Base-by-base conservation (phyloP, 2,113 vertebrate species). In the Antennarius striatus region DNA sequence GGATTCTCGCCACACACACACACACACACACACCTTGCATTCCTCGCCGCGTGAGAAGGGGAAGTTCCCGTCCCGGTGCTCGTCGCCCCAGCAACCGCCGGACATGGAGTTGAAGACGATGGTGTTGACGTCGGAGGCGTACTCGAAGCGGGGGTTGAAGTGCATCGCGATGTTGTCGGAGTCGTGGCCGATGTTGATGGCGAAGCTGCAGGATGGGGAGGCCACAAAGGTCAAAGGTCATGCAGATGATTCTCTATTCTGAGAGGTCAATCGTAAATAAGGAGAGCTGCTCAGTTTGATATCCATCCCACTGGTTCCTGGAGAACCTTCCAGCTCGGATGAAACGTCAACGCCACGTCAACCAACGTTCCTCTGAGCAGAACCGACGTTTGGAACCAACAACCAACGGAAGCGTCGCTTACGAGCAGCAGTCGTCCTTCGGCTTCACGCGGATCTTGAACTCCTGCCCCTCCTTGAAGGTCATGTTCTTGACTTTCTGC, bases 101-200 rank as follows among this genome's bases (percentile, higher is more conserved):
- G 80, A 83, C 45, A 42, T 1, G 6, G 89, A 88, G 80, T 94
- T 94, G 56, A 75, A 89, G 28, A 91, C 57, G 3, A 94, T 84
- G 67, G 6, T 11, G 51, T 77, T 77, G 45, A 0, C 1, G 51
- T 87, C 91, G 0, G 61, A 43, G 0, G 10, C 1, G 0, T 0
- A 0, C 12, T 79, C 66, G 5, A 93, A 93, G 5, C 92, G 91
- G 0, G 91, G 90, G 75, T 92, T 93, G 63, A 94, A 90, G 84
- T 93, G 92, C 64, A 94, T 29, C 0, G 92, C 91, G 0, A 93
- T 60, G 66, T 89, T 80, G 0, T 92, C 79, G 0, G 60, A 0
- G 40, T 88, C 71, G 0, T 91, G 92, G 3, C 93, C 93, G 3
- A 94, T 86, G 80, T 94, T 91, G 68, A 93, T 67, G 32, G 84